Percentiles rank a stretch among this genome's conserved stretches.
phyloP scores from a whole-genome alignment of 2,797 vertebrate genomes.

The Spinus olivaceus region DNA sequence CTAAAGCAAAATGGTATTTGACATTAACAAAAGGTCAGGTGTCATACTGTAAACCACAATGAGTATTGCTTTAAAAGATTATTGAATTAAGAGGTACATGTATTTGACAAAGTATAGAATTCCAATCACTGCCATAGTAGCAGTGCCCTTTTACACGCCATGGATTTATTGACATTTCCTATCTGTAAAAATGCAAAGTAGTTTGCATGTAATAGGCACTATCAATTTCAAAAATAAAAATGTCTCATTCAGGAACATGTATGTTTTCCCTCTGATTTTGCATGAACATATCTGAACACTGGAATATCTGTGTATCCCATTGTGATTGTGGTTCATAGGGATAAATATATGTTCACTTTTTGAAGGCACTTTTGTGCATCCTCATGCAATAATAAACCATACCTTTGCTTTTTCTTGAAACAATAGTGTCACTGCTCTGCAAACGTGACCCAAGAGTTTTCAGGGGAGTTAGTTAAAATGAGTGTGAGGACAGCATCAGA shows the following conservation, averaged over 20 bases:
- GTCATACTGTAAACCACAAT: conserved; percentile 71
- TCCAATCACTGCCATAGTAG: conserved; percentile 66
- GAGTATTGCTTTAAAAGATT: conserved; percentile 75
- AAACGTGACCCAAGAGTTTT: not conserved
- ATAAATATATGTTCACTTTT: not conserved
- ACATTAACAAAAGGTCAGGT: conserved; percentile 79
- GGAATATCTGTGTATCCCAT: not conserved
- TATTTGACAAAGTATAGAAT: conserved; percentile 78
- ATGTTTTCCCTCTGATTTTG: not conserved
- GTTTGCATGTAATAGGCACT: conserved; percentile 28
- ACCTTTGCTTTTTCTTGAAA: not conserved
- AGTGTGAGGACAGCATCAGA: not conserved
- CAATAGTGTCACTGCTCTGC: not conserved
- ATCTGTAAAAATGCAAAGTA: conserved; percentile 64
- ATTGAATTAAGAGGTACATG: conserved; percentile 77
- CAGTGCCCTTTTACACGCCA: conserved; percentile 69
- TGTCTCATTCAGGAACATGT: not conserved
- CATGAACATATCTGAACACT: not conserved
- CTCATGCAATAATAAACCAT: not conserved
- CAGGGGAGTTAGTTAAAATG: not conserved
- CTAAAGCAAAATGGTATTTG: conserved; percentile 70
- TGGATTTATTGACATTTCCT: conserved; percentile 74
- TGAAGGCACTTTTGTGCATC: not conserved
- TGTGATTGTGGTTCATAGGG: not conserved
- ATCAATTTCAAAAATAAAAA: conserved; percentile 55